Percentiles rank a stretch among this genome's conserved stretches.
Evolutionary conservation across 2,888 invertebrate genomes (phyloP).

Genomic region (Cosmorhoe ocellata): DNA sequence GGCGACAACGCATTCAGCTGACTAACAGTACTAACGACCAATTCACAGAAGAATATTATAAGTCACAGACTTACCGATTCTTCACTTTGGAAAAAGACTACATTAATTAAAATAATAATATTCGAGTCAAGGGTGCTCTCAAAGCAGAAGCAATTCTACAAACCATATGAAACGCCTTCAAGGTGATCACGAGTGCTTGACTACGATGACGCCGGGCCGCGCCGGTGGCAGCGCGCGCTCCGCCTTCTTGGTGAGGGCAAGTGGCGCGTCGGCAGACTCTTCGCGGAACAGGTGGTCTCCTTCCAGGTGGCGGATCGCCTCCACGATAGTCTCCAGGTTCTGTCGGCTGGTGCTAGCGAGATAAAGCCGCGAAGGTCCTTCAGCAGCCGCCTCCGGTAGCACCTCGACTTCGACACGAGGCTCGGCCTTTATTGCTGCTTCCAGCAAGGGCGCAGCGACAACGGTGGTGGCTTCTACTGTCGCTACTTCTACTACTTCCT

Average conservation of each 20-base stretch:
- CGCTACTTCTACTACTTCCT: constrained; percentile 54
- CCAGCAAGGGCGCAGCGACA: constrained; percentile 86
- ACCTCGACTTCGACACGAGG: constrained; percentile 91
- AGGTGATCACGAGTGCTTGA: constrained; percentile 90
- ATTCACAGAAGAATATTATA: constrained; percentile 55
- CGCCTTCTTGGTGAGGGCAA: constrained; percentile 82
- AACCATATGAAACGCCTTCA: constrained; percentile 51
- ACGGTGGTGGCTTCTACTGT: constrained; percentile 50
- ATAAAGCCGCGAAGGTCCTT: constrained; percentile 68
- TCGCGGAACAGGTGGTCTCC: constrained; percentile 97
- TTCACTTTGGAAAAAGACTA: constrained; percentile 79
- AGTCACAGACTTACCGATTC: constrained; percentile 79
- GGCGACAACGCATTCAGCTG: constrained; percentile 59
- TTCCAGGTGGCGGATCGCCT: constrained; percentile 98
- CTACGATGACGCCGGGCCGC: constrained; percentile 95
- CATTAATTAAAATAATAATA: constrained; percentile 75
- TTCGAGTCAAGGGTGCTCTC: constrained; percentile 72
- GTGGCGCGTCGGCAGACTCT: constrained; percentile 83
- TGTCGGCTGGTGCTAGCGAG: constrained; percentile 89
- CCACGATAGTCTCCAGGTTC: constrained; percentile 98
- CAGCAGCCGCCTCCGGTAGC: constrained; percentile 79
- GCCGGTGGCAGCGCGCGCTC: constrained; percentile 82
- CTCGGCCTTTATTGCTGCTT: constrained; percentile 93
- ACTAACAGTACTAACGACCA: constrained; percentile 56
- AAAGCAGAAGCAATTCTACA: constrained; percentile 57